Evolutionary conservation across 2,113 vertebrate species (phyloP).

Genomic region (Meles meles): DNA sequence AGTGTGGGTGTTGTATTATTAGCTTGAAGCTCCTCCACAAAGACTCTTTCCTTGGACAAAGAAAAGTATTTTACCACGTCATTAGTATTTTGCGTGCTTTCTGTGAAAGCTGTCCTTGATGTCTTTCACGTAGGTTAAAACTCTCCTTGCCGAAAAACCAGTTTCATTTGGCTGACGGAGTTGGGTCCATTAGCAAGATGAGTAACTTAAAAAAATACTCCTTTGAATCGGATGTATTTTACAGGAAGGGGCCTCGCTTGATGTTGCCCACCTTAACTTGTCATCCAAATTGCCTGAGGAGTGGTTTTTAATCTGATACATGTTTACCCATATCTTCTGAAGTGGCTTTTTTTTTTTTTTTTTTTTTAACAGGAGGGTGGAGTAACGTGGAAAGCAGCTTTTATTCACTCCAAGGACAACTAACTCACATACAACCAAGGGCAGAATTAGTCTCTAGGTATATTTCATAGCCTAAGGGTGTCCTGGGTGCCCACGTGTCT

Average conservation of each 20-base stretch:
- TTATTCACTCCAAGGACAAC: constrained; percentile 59
- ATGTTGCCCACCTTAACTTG: constrained; percentile 54
- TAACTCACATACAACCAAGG: background rate
- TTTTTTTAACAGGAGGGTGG: background rate
- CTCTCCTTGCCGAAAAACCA: background rate
- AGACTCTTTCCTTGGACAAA: background rate
- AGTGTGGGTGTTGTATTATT: background rate
- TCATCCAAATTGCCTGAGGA: constrained; percentile 58
- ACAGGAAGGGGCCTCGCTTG: constrained; percentile 34
- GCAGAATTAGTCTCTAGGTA: constrained; percentile 33
- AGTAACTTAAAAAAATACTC: background rate
- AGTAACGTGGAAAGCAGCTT: constrained; percentile 37
- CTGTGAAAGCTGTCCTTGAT: background rate
- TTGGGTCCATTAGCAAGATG: constrained; percentile 54
- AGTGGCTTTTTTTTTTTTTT: background rate
- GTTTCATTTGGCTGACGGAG: background rate
- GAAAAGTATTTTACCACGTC: background rate
- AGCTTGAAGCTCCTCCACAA: background rate
- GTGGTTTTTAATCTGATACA: constrained; percentile 58
- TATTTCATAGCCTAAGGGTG: background rate
- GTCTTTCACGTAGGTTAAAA: constrained; percentile 3
- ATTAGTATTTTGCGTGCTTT: constrained; percentile 23
- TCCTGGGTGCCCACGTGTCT: background rate
- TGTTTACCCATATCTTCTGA: constrained; percentile 67
- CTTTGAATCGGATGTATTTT: constrained; percentile 55